phyloP scores from a whole-genome alignment of 92 coral and sea anemone genomes.

The Porites rus region DNA sequence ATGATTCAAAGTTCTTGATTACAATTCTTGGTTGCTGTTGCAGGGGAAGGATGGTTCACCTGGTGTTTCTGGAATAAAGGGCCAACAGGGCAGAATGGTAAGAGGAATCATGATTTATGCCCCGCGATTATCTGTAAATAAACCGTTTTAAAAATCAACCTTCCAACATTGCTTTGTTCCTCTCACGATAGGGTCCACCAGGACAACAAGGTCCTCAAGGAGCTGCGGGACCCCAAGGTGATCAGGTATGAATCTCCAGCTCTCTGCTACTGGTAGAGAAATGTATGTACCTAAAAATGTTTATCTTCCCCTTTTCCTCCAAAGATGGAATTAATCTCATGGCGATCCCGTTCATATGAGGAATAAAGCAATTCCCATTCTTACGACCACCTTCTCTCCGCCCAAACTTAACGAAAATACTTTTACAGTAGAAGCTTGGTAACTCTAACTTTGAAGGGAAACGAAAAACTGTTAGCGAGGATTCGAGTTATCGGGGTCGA shows the following conservation, averaged over 20 bases:
- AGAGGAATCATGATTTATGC: neutral
- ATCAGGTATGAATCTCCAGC: slow-evolving; percentile 16
- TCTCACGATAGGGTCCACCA: slow-evolving; percentile 23
- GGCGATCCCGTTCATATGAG: too few species aligned
- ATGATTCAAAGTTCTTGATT: neutral
- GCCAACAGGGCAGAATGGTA: slow-evolving; percentile 40
- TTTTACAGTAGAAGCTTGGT: too few species aligned
- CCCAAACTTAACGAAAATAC: too few species aligned
- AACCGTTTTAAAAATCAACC: neutral
- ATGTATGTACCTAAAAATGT: too few species aligned
- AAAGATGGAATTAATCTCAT: too few species aligned
- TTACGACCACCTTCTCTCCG: too few species aligned
- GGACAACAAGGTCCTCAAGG: slow-evolving; percentile 39
- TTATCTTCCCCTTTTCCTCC: too few species aligned
- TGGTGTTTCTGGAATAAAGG: slow-evolving; percentile 44
- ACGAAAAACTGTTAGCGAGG: too few species aligned
- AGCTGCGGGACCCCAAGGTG: slow-evolving; percentile 37
- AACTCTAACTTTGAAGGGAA: too few species aligned
- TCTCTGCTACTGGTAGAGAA: too few species aligned
- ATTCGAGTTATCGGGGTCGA: too few species aligned
- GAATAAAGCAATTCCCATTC: too few species aligned
- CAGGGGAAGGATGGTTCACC: slow-evolving; percentile 40
- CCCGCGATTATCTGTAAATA: neutral
- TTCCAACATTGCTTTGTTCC: neutral
- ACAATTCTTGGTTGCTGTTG: neutral